Evolutionary conservation across 2,888 invertebrate genomes (phyloP).

Genomic region (Ennomos quercinarius): DNA sequence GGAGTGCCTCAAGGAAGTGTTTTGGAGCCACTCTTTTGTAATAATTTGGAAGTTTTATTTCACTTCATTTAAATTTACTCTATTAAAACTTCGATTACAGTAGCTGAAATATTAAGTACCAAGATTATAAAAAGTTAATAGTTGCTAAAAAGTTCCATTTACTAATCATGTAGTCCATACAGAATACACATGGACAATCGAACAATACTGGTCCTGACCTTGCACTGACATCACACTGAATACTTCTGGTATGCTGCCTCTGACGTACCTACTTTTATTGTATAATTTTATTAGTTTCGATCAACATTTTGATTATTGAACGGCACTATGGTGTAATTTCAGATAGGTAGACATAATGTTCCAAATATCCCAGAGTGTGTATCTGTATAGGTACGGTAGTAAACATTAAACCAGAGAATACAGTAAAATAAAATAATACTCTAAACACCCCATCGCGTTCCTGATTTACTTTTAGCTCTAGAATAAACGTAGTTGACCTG

Average conservation of each 20-base stretch:
- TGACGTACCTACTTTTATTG: constrained; percentile 3
- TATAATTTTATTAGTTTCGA: no score
- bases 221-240: constrained; percentile 27
- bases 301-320: no score
- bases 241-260: constrained; percentile 20
- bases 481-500: constrained; percentile 46
- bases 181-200: constrained; percentile 29
- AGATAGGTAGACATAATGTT: no score
- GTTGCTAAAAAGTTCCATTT: constrained; percentile 7
- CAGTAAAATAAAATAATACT: no score
- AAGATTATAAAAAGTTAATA: not conserved
- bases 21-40: no score
- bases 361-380: constrained; percentile 15
- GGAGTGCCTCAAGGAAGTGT: no score
- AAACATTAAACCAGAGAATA: no score
- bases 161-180: constrained; percentile 27
- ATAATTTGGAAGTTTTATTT: no score
- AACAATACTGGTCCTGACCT: constrained; percentile 30
- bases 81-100: no score
- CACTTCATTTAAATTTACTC: no score
- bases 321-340: no score
- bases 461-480: constrained; percentile 12
- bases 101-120: no score
- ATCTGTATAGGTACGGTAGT: not conserved
- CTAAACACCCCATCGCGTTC: constrained; percentile 7